phyloP scores from a whole-genome alignment of 2,888 invertebrate genomes.

The Epistrophe grossulariae region DNA sequence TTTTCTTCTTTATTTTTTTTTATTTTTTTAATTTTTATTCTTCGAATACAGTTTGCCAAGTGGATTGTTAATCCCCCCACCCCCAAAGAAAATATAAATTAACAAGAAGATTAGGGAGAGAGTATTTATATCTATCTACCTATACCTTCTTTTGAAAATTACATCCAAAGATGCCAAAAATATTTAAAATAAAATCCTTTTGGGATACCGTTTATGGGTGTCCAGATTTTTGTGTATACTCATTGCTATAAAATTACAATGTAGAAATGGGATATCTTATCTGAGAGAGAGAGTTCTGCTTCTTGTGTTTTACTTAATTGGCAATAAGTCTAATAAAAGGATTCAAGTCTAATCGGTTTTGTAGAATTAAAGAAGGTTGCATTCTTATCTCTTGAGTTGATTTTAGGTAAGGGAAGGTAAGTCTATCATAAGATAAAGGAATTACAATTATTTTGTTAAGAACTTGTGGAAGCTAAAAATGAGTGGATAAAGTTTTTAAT shows the following conservation, averaged over 20 bases:
- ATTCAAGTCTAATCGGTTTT: constrained; percentile 61
- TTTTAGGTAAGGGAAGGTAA: constrained; percentile 1
- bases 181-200: constrained; percentile 52
- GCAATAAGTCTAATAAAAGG: constrained; percentile 66
- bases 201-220: constrained; percentile 29
- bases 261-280: constrained; percentile 47
- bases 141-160: neutral
- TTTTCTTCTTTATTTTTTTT: neutral
- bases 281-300: constrained; percentile 21
- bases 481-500: neutral
- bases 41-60: constrained; percentile 9
- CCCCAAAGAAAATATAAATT: constrained; percentile 63
- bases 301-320: constrained; percentile 62
- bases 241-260: too few relatives aligned
- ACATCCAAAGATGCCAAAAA: constrained; percentile 47
- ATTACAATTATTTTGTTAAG: constrained; percentile 17
- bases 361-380: constrained; percentile 39
- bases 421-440: constrained; percentile 11
- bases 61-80: constrained; percentile 63
- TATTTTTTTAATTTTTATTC: neutral
- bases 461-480: neutral
- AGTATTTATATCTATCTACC: constrained; percentile 30
- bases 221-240: constrained; percentile 58
- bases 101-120: constrained; percentile 68
- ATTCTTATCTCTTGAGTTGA: constrained; percentile 22